These are phyloP conservation scores for Sarcophaga subvicina DNA, from an alignment of 2,888 invertebrate genomes.

Conservation along the genomic window DNA sequence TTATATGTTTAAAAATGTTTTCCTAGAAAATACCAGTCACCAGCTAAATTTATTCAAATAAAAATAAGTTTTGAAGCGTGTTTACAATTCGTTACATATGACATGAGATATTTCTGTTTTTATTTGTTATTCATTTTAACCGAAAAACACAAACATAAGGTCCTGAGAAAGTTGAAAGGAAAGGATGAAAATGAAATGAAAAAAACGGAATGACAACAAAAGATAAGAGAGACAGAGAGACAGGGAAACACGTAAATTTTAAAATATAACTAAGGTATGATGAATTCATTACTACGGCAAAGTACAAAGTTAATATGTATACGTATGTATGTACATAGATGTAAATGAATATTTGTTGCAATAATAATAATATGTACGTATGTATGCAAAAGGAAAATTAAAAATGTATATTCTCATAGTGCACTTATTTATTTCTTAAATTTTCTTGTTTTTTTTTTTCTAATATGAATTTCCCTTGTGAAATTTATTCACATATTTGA, in stretches of 20 bases:
- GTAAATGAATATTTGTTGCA: too few species aligned
- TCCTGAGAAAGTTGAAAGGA: constrained; percentile 1
- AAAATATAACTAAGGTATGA: constrained; percentile 15
- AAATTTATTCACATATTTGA: constrained; percentile 18
- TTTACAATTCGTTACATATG: too few species aligned
- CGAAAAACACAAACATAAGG: constrained; percentile 19
- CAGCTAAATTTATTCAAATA: too few species aligned
- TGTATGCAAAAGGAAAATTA: constrained; percentile 5
- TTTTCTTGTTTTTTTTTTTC: too few species aligned
- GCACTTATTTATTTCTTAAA: constrained; percentile 16
- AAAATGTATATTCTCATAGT: constrained; percentile 24
- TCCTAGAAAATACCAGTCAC: too few species aligned
- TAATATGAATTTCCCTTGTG: constrained; percentile 32
- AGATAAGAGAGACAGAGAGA: too few species aligned
- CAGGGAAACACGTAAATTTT: neutral
- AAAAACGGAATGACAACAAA: neutral
- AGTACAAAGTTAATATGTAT: neutral
- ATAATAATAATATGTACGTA: neutral
- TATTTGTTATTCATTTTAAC: neutral
- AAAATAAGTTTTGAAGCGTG: too few species aligned
- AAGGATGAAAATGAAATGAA: neutral
- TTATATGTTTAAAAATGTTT: too few species aligned
- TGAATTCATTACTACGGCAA: neutral
- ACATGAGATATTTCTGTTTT: neutral
- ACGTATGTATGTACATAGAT: neutral